These are phyloP conservation scores for Rhynchonycteris naso DNA, from an alignment of 2,797 vertebrate species.

Conservation along the genomic window DNA sequence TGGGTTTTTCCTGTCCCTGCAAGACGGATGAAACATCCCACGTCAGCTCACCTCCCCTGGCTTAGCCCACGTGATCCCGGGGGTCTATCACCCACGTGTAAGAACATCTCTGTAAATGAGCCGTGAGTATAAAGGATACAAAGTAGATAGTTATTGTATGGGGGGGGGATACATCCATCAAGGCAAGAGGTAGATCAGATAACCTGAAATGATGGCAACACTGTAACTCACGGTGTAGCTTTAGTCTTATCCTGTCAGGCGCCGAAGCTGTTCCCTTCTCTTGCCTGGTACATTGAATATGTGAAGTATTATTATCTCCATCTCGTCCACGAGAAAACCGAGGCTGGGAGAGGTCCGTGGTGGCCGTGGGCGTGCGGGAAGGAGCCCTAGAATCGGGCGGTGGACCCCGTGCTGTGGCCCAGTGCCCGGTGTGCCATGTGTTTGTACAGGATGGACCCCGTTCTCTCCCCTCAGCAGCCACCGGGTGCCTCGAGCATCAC, in stretches of 20 bases:
- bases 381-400: fast-evolving
- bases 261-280: too few species aligned
- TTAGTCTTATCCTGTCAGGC: too few species aligned
- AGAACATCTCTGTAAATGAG: neutral
- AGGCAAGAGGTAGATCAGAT: too few species aligned
- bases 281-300: neutral
- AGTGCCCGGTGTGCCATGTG: fast-evolving
- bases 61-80: fast-evolving
- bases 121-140: fast-evolving
- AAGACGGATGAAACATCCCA: neutral
- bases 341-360: fast-evolving
- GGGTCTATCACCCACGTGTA: fast-evolving
- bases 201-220: too few species aligned
- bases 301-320: neutral
- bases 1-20: neutral
- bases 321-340: fast-evolving
- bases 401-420: fast-evolving
- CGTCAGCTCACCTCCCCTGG: fast-evolving
- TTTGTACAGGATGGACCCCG: fast-evolving
- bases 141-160: fast-evolving
- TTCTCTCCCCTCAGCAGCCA: neutral
- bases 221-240: too few species aligned
- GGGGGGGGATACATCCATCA: too few species aligned
- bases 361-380: fast-evolving
- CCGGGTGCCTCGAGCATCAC: fast-evolving